Conservation (phyloP, 2,888 invertebrate genomes). For the Aspidiotus rigidus region DNA sequence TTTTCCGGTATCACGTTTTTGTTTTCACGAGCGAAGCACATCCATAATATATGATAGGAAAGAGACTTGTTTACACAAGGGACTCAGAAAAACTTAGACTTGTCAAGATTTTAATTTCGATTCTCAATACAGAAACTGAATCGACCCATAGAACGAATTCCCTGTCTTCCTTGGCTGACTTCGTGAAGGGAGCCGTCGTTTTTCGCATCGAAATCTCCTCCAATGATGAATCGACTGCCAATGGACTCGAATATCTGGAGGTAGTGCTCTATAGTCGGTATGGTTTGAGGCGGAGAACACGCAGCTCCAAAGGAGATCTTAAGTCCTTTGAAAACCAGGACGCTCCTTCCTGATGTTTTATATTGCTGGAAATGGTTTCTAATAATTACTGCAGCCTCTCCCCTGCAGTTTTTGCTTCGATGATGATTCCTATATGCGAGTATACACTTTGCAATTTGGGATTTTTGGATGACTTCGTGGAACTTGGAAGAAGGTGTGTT, state of each 20-base stretch:
- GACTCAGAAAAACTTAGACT: no score
- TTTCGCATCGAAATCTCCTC: slow-evolving; percentile 10
- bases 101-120: no score
- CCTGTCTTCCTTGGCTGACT: no score
- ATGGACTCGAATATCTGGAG: neutral
- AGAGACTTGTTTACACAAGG: no score
- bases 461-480: neutral
- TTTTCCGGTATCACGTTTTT: no score
- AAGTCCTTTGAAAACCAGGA: neutral
- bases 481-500: neutral
- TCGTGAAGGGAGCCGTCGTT: no score
- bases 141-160: no score
- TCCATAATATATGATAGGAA: no score
- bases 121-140: no score
- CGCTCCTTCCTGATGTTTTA: neutral
- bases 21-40: no score
- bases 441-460: neutral
- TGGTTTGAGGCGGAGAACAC: neutral
- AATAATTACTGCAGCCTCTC: neutral
- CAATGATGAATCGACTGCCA: neutral
- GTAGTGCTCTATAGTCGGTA: neutral
- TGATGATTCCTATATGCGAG: neutral
- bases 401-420: neutral
- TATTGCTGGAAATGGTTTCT: slow-evolving; percentile 1
- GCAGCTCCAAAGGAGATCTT: neutral